These are phyloP conservation scores for Anguilla obscura DNA, from an alignment of 2,797 vertebrate genomes.

Conservation along the genomic window DNA sequence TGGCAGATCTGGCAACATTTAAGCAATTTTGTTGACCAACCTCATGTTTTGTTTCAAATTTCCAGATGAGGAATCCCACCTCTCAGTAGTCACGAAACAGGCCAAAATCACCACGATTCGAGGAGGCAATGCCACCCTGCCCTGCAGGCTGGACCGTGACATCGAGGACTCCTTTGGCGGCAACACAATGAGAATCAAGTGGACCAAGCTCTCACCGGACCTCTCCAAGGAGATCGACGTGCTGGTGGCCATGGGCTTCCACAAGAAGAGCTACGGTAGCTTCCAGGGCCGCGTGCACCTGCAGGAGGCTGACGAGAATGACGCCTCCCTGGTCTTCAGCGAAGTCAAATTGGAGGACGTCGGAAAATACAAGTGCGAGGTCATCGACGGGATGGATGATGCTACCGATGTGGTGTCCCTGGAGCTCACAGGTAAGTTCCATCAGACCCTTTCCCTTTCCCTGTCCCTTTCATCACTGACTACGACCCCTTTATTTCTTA, in stretches of 20 bases:
- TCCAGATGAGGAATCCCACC: conserved; percentile 69
- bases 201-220: conserved; percentile 86
- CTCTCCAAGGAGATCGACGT: conserved; percentile 81
- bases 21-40: neutral
- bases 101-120: conserved; percentile 69
- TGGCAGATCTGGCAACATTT: neutral
- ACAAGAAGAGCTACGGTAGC: conserved; percentile 77
- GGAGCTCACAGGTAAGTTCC: conserved; percentile 70
- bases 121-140: conserved; percentile 80
- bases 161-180: conserved; percentile 59
- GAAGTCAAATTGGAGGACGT: conserved; percentile 77
- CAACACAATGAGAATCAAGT: conserved; percentile 81
- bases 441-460: neutral
- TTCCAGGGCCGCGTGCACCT: conserved; percentile 79
- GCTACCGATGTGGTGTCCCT: conserved; percentile 71
- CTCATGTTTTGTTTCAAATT: conserved; percentile 38
- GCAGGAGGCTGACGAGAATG: conserved; percentile 66
- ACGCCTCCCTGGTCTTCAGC: conserved; percentile 82
- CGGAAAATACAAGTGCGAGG: conserved; percentile 87
- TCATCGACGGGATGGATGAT: conserved; percentile 84
- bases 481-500: neutral
- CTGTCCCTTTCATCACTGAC: neutral
- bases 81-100: conserved; percentile 74
- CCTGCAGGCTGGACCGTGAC: conserved; percentile 76
- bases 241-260: conserved; percentile 84